These are phyloP conservation scores for Drosophila paramelanica DNA, from an alignment of 2,888 invertebrate genomes.

Conservation along the genomic window DNA sequence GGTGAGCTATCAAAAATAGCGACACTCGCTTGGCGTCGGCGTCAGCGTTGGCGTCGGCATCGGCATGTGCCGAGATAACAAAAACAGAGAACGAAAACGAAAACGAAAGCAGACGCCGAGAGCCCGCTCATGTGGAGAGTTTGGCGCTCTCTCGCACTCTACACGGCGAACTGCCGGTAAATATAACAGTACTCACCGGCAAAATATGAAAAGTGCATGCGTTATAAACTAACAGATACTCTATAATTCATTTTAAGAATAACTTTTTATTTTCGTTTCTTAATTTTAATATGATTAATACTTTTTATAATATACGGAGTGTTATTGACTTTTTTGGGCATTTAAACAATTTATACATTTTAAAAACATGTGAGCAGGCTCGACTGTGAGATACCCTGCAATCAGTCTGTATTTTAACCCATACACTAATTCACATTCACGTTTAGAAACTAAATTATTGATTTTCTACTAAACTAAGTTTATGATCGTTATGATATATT, in stretches of 20 bases:
- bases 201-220: conserved; percentile 32
- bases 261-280: too few relatives aligned
- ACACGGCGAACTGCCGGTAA: conserved; percentile 60
- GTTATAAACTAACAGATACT: conserved; percentile 3
- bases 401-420: too few relatives aligned
- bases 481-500: too few relatives aligned
- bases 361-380: too few relatives aligned
- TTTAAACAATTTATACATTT: background rate
- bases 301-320: too few relatives aligned
- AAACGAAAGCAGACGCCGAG: conserved; percentile 42
- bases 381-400: too few relatives aligned
- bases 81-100: conserved; percentile 74
- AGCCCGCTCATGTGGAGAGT: conserved; percentile 50
- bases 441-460: too few relatives aligned
- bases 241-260: background rate
- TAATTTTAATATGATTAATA: too few relatives aligned
- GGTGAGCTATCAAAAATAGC: conserved; percentile 62
- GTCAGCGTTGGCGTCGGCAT: conserved; percentile 26
- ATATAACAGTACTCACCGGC: conserved; percentile 58
- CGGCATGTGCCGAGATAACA: conserved; percentile 68
- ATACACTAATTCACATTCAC: too few relatives aligned
- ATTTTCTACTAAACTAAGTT: too few relatives aligned
- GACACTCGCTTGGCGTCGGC: conserved; percentile 29
- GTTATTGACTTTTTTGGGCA: too few relatives aligned
- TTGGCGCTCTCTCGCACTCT: conserved; percentile 42